Conservation (phyloP, 2,888 invertebrate genomes). For the Isotomurus palustris region DNA sequence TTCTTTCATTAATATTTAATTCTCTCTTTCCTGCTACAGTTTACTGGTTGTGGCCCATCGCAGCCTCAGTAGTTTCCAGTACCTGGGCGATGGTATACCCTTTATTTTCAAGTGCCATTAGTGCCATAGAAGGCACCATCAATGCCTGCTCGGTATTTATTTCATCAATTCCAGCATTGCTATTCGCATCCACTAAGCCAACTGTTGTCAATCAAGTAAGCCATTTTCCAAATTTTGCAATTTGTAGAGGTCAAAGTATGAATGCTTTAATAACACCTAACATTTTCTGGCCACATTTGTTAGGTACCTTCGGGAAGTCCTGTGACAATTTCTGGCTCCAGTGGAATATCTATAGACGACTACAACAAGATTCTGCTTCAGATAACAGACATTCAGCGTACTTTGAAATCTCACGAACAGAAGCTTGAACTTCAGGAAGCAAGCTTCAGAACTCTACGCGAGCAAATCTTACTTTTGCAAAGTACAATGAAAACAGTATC, state of each 20-base stretch:
- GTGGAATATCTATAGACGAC: background rate
- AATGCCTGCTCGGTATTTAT: background rate
- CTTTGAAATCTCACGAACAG: background rate
- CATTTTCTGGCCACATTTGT: too few relatives aligned
- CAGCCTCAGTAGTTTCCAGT: background rate
- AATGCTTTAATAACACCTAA: too few relatives aligned
- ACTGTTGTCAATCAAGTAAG: too few relatives aligned
- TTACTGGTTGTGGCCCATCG: slow-evolving; percentile 3
- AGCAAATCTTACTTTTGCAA: background rate
- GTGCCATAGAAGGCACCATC: background rate
- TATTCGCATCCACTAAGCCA: too few relatives aligned
- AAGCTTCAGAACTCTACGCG: background rate
- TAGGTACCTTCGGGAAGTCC: background rate
- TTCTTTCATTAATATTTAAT: background rate
- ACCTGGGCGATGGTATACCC: background rate
- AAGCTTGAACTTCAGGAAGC: background rate
- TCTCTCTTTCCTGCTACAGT: background rate
- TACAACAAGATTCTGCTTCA: background rate
- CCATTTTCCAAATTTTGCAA: too few relatives aligned
- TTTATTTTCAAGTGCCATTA: background rate
- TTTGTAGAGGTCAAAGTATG: too few relatives aligned
- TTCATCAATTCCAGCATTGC: background rate
- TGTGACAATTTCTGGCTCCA: background rate
- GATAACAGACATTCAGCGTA: background rate
- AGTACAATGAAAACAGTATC: slow-evolving; percentile 27